phyloP scores from a whole-genome alignment of 2,113 vertebrate genomes.

The Athene cunicularia region DNA sequence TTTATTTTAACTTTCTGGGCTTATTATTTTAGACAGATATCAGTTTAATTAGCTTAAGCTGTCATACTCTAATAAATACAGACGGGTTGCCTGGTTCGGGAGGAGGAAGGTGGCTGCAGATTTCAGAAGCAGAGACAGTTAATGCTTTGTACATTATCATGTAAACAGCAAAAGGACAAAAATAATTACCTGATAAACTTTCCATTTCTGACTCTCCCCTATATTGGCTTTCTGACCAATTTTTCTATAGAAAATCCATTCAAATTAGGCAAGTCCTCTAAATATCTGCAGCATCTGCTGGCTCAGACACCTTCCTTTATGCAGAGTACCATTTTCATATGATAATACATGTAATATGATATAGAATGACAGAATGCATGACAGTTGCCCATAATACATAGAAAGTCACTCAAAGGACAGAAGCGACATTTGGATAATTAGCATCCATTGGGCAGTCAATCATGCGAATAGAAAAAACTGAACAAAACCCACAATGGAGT shows the following conservation, averaged over 20 bases:
- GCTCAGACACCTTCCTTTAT: slow-evolving; percentile 78
- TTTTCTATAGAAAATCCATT: slow-evolving; percentile 67
- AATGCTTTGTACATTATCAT: slow-evolving; percentile 57
- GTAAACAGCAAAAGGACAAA: slow-evolving; percentile 67
- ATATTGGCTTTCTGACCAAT: slow-evolving; percentile 64
- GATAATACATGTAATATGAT: slow-evolving; percentile 87
- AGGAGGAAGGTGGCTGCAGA: slow-evolving; percentile 67
- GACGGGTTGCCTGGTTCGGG: slow-evolving; percentile 52
- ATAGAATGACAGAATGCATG: slow-evolving; percentile 86
- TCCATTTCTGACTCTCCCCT: slow-evolving; percentile 70
- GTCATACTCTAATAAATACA: slow-evolving; percentile 70
- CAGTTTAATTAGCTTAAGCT: slow-evolving; percentile 73
- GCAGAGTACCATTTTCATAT: slow-evolving; percentile 78
- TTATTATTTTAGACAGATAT: slow-evolving; percentile 76
- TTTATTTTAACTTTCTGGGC: slow-evolving; percentile 67
- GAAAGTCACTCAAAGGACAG: slow-evolving; percentile 86
- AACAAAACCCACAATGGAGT: slow-evolving; percentile 87
- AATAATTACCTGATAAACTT: slow-evolving; percentile 80
- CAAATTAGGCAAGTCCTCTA: slow-evolving; percentile 74
- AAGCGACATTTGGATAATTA: slow-evolving; percentile 89
- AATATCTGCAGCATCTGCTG: slow-evolving; percentile 80
- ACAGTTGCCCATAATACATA: slow-evolving; percentile 83
- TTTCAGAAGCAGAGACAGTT: slow-evolving; percentile 56
- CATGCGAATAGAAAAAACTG: slow-evolving; percentile 83
- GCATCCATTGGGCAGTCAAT: slow-evolving; percentile 86